These are phyloP conservation scores for Plestiodon gilberti DNA, from an alignment of 2,113 vertebrate genomes.

Conservation along the genomic window DNA sequence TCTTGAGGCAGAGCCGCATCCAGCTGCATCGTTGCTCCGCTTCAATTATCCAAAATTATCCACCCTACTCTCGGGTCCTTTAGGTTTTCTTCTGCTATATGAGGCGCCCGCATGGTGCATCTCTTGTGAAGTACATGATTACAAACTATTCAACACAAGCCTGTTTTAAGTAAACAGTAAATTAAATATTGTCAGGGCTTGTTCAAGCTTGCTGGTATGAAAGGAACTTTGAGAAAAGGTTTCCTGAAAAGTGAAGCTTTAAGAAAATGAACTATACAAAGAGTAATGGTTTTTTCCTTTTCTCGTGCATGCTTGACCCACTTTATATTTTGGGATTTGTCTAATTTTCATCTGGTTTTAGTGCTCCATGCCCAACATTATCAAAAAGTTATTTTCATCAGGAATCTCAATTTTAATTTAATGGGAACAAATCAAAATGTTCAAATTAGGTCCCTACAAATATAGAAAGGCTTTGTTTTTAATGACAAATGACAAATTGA, in stretches of 20 bases:
- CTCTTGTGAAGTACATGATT: constrained; percentile 70
- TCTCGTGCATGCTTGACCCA: neutral
- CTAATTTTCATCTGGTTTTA: constrained; percentile 29
- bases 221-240: constrained; percentile 55
- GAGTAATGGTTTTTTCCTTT: neutral
- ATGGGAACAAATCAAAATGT: constrained; percentile 1
- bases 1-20: constrained; percentile 66
- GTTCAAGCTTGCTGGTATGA: constrained; percentile 42
- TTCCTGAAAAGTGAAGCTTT: constrained; percentile 54
- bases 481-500: constrained; percentile 16
- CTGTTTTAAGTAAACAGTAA: constrained; percentile 76
- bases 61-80: constrained; percentile 72
- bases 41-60: constrained; percentile 75
- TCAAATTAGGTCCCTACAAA: constrained; percentile 35
- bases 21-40: constrained; percentile 71
- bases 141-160: constrained; percentile 69
- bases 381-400: neutral
- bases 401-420: neutral
- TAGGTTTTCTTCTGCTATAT: constrained; percentile 67
- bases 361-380: constrained; percentile 16
- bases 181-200: constrained; percentile 72
- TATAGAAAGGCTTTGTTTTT: neutral
- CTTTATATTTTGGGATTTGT: constrained; percentile 20
- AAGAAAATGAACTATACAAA: constrained; percentile 35
- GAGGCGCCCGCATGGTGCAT: constrained; percentile 57